Conservation (phyloP, 2,888 invertebrate genomes). For the Cartodere bifasciata region DNA sequence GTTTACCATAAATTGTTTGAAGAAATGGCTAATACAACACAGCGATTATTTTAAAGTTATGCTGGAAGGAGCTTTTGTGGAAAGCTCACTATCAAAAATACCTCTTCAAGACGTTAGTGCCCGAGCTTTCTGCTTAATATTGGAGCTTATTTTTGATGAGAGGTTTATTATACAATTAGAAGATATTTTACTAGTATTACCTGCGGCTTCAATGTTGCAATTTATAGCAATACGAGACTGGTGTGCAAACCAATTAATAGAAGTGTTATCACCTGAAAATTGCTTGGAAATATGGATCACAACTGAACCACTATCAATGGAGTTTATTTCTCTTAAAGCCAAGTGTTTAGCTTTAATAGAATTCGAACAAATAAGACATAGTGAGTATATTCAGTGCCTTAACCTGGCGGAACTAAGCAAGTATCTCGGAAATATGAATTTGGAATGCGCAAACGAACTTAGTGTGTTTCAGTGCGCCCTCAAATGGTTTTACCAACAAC, state of each 20-base stretch:
- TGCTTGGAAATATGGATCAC: background rate
- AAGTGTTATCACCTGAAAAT: background rate
- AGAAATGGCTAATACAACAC: too few relatives aligned
- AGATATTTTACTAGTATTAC: background rate
- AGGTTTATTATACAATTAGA: too few relatives aligned
- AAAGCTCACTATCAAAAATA: too few relatives aligned
- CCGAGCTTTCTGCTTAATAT: too few relatives aligned
- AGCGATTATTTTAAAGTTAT: too few relatives aligned
- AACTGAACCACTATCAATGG: background rate
- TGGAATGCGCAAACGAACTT: background rate
- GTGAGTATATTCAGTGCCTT: background rate
- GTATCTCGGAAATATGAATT: slow-evolving; percentile 1
- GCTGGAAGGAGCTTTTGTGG: too few relatives aligned
- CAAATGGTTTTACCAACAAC: background rate
- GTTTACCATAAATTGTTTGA: too few relatives aligned
- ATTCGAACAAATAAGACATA: background rate
- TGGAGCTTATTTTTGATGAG: too few relatives aligned
- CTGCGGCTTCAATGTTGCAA: background rate
- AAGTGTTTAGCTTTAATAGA: slow-evolving; percentile 1
- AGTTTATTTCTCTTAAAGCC: background rate
- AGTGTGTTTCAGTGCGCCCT: background rate
- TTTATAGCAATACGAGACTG: background rate
- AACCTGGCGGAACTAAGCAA: background rate
- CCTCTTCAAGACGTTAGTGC: too few relatives aligned
- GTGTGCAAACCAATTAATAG: slow-evolving; percentile 1